Conservation (phyloP, 2,888 invertebrate genomes). For the Mimachlamys varia region DNA sequence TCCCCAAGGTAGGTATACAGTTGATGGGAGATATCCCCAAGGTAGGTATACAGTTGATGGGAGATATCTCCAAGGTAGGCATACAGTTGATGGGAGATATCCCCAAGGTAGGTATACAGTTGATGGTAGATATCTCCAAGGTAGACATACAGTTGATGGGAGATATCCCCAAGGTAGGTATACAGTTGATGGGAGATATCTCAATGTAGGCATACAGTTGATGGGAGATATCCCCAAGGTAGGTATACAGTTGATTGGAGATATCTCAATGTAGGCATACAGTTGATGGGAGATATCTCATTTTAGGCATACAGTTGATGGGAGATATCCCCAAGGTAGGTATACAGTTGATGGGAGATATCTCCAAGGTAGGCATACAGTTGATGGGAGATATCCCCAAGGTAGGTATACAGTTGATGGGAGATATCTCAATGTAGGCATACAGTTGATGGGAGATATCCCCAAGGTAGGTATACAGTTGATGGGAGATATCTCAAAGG, state of each 20-base stretch:
- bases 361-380: conserved; percentile 93
- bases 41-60: too few species aligned
- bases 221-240: conserved; percentile 98
- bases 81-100: conserved; percentile 98
- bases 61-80: background rate
- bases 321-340: conserved; percentile 97
- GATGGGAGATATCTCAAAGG: conserved; percentile 98
- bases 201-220: conserved; percentile 91
- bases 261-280: conserved; percentile 95
- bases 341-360: conserved; percentile 94
- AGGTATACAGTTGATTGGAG: conserved; percentile 90
- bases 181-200: conserved; percentile 98
- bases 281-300: conserved; percentile 98
- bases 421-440: conserved; percentile 96
- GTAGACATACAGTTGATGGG: too few species aligned
- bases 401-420: conserved; percentile 88
- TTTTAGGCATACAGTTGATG: too few species aligned
- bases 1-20: conserved; percentile 93
- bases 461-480: conserved; percentile 93
- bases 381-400: conserved; percentile 98
- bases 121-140: background rate
- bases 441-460: conserved; percentile 96
- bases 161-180: conserved; percentile 94
- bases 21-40: conserved; percentile 98
- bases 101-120: conserved; percentile 92